phyloP scores from a whole-genome alignment of 1,140 invertebrate genomes.

The Calephelis virginiensis region DNA sequence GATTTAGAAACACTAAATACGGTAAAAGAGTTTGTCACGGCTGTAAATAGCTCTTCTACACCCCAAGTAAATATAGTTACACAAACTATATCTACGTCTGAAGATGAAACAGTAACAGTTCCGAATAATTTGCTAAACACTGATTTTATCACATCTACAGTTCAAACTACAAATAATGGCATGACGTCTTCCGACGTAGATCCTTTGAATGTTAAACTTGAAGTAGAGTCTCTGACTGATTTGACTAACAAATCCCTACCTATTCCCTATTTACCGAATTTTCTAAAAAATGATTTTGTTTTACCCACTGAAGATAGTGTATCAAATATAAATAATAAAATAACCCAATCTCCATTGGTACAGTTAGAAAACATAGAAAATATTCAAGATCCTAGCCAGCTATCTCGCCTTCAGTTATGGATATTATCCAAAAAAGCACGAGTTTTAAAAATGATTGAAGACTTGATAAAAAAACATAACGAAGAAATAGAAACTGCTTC shows the following conservation, averaged over 20 bases:
- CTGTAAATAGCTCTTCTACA: slow-evolving; percentile 56
- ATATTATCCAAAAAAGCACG: slow-evolving; percentile 71
- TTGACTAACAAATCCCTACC: slow-evolving; percentile 46
- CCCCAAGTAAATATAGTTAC: slow-evolving; percentile 26
- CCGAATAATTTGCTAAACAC: slow-evolving; percentile 16
- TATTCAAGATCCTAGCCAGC: slow-evolving; percentile 51
- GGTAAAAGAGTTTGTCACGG: slow-evolving; percentile 28
- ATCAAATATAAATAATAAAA: slow-evolving; percentile 18
- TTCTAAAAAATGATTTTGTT: slow-evolving; percentile 39
- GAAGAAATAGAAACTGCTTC: slow-evolving; percentile 66
- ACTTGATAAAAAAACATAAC: slow-evolving; percentile 69
- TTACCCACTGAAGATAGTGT: slow-evolving; percentile 12
- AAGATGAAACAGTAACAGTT: slow-evolving; percentile 31
- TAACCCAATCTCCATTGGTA: slow-evolving; percentile 23
- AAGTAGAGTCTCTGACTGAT: slow-evolving; percentile 23
- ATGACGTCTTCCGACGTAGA: slow-evolving; percentile 39
- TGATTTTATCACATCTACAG: not conserved
- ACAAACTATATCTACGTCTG: slow-evolving; percentile 30
- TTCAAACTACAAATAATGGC: not conserved
- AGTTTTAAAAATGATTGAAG: slow-evolving; percentile 75
- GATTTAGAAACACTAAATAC: slow-evolving; percentile 34
- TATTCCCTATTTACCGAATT: slow-evolving; percentile 50
- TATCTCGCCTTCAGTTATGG: slow-evolving; percentile 63
- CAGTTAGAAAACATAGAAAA: slow-evolving; percentile 40
- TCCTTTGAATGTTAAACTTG: slow-evolving; percentile 27